phyloP scores from a whole-genome alignment of 2,888 invertebrate species.

The Noctua janthina region DNA sequence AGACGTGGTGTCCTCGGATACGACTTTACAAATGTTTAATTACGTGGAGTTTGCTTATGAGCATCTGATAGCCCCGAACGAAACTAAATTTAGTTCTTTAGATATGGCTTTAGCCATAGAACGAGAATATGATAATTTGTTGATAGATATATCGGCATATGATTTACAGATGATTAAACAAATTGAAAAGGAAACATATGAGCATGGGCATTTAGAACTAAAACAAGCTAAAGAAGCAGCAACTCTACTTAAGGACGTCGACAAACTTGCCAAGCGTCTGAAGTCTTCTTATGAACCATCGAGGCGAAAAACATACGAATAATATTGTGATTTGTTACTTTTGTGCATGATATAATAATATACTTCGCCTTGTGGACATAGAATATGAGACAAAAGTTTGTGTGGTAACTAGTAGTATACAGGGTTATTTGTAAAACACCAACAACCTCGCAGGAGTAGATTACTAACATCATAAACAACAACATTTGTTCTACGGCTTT shows the following conservation, averaged over 20 bases:
- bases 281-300: constrained; percentile 83
- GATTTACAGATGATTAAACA: constrained; percentile 81
- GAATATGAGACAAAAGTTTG: not conserved
- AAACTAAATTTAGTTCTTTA: constrained; percentile 89
- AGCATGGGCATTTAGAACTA: constrained; percentile 77
- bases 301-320: constrained; percentile 64
- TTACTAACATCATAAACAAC: no score
- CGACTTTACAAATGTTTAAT: constrained; percentile 90
- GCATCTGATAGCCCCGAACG: constrained; percentile 91
- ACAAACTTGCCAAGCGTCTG: constrained; percentile 80
- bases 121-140: constrained; percentile 84
- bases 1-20: constrained; percentile 90
- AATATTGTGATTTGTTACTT: not conserved
- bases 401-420: no score
- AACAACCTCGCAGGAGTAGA: no score
- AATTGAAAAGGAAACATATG: constrained; percentile 84
- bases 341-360: not conserved
- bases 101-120: constrained; percentile 92
- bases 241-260: constrained; percentile 82
- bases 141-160: constrained; percentile 83
- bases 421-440: no score
- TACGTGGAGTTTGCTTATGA: constrained; percentile 93
- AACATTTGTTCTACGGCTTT: no score
- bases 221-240: constrained; percentile 82
- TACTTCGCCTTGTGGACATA: not conserved